These are phyloP conservation scores for Drosophila subobscura DNA, from an alignment of 1,140 invertebrate species.

Conservation along the genomic window DNA sequence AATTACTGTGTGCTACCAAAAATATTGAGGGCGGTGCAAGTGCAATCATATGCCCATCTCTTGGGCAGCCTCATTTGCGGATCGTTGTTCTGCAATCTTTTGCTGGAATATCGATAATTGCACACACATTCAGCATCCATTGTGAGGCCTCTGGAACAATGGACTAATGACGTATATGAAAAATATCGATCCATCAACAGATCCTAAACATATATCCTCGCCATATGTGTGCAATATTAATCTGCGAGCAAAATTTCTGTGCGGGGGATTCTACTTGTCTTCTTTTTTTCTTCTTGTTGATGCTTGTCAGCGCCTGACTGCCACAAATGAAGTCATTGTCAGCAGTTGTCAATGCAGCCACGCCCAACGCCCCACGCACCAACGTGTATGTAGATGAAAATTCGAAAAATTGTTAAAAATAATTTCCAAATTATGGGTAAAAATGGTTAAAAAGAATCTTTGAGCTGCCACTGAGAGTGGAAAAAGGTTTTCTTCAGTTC, in stretches of 20 bases:
- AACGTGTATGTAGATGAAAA: slow-evolving; percentile 43
- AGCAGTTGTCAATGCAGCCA: slow-evolving; percentile 76
- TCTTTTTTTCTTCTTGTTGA: slow-evolving; percentile 14
- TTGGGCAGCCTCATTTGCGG: slow-evolving; percentile 4
- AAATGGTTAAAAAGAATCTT: slow-evolving; percentile 61
- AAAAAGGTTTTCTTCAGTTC: slow-evolving; percentile 20
- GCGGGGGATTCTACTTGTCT: slow-evolving; percentile 30
- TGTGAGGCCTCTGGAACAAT: slow-evolving; percentile 32
- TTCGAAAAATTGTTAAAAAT: slow-evolving; percentile 65
- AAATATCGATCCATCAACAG: slow-evolving; percentile 63
- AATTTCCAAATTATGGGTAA: slow-evolving; percentile 78
- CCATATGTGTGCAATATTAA: slow-evolving; percentile 78
- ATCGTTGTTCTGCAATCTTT: slow-evolving; percentile 30
- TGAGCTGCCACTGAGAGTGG: slow-evolving; percentile 34
- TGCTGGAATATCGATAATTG: slow-evolving; percentile 48
- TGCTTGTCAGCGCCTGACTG: slow-evolving; percentile 48
- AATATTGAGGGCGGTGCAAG: slow-evolving; percentile 34
- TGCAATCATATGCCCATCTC: slow-evolving; percentile 50
- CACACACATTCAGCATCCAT: slow-evolving; percentile 39
- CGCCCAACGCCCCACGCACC: slow-evolving; percentile 39
- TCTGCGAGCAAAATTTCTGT: slow-evolving; percentile 48
- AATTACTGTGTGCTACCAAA: background rate
- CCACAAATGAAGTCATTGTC: slow-evolving; percentile 77
- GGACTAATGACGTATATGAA: slow-evolving; percentile 41
- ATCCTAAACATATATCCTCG: slow-evolving; percentile 26